Conservation (phyloP, 2,797 vertebrate genomes). For the Syndactyla subalaris region DNA sequence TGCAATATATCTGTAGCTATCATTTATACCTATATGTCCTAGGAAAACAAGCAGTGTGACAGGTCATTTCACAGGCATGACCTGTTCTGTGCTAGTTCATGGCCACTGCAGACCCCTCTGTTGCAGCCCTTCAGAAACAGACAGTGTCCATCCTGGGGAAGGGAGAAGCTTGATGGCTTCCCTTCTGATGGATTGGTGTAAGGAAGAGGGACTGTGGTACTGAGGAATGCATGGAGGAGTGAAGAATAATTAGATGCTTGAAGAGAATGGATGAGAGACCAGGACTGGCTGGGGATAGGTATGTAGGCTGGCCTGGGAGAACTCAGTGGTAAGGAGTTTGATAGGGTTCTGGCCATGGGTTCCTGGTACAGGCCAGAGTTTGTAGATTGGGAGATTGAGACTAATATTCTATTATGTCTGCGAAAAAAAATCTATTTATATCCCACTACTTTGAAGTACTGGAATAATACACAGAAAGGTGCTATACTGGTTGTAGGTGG, state of each 20-base stretch:
- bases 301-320: neutral
- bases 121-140: neutral
- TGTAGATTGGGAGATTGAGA: neutral
- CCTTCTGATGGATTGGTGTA: neutral
- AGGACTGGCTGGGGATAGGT: neutral
- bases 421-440: neutral
- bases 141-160: neutral
- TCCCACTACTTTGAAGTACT: neutral
- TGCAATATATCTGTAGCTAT: neutral
- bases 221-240: neutral
- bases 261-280: neutral
- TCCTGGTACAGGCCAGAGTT: neutral
- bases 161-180: neutral
- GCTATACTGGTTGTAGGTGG: neutral
- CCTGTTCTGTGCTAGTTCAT: neutral
- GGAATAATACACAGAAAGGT: neutral
- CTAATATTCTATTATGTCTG: rapidly evolving
- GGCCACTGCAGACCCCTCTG: neutral
- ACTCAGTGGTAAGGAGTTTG: neutral
- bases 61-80: neutral
- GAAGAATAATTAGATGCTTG: neutral
- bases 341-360: neutral
- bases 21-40: neutral
- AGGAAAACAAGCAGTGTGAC: neutral
- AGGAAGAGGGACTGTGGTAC: neutral